A percentile compares a stretch with the other conserved stretches of the same genome.
These are phyloP conservation scores for Sebastes trivittatus DNA, from an alignment of 2,797 vertebrate species.

Conservation along the genomic window DNA sequence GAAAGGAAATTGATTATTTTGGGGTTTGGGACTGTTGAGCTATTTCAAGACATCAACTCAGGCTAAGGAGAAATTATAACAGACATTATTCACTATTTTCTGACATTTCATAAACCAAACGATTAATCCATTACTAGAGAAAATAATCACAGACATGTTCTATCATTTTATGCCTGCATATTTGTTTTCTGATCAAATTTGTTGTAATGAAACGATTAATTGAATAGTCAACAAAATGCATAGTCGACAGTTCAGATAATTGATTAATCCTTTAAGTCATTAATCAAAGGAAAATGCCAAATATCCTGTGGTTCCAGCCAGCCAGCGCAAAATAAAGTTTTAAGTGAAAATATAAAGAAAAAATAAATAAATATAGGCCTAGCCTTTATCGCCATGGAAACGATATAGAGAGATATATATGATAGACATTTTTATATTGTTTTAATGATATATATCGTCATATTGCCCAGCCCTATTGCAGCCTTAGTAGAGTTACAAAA, in stretches of 20 bases:
- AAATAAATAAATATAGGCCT: too few relatives aligned
- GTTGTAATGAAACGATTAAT: neutral
- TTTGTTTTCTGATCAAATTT: neutral
- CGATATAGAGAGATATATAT: too few relatives aligned
- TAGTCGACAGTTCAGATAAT: neutral
- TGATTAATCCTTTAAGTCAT: neutral
- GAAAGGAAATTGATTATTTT: neutral
- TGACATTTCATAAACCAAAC: neutral
- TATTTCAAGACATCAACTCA: neutral
- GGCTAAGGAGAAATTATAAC: neutral
- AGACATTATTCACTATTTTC: neutral
- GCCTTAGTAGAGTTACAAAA: neutral
- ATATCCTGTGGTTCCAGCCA: neutral
- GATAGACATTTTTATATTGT: too few relatives aligned
- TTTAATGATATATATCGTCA: too few relatives aligned
- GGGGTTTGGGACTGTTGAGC: neutral
- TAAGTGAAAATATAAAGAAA: too few relatives aligned
- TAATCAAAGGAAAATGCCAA: neutral
- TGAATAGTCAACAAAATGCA: neutral
- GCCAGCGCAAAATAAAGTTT: too few relatives aligned
- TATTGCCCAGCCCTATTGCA: too few relatives aligned
- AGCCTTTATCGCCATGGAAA: too few relatives aligned
- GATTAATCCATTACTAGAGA: neutral
- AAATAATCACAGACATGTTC: too few relatives aligned
- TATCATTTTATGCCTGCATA: neutral